phyloP scores from a whole-genome alignment of 2,888 invertebrate species.

The Halictus quadricinctus region DNA sequence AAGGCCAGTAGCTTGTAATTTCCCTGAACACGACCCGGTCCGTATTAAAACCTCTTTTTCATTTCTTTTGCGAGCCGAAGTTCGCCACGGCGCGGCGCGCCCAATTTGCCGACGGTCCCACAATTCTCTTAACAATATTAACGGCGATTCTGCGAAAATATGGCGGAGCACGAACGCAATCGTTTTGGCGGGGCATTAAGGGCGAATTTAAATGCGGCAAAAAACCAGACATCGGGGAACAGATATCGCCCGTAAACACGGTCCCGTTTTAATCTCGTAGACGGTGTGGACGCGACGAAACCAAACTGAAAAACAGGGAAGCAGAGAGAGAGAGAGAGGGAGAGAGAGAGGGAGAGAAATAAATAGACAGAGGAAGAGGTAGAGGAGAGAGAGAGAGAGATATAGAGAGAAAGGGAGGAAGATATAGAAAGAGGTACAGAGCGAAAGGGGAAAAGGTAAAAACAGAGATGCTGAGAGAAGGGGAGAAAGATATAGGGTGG shows the following conservation, averaged over 20 bases:
- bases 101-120: background rate
- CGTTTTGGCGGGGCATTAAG: background rate
- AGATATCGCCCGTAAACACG: constrained; percentile 28
- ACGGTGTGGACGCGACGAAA: constrained; percentile 5
- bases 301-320: background rate
- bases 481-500: too few relatives aligned
- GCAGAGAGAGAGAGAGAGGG: background rate
- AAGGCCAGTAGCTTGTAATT: background rate
- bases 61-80: background rate
- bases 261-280: constrained; percentile 45
- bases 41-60: background rate
- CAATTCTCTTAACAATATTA: constrained; percentile 18
- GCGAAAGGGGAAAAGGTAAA: background rate
- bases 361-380: background rate
- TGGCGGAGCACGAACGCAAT: constrained; percentile 2
- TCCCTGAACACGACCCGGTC: background rate
- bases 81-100: background rate
- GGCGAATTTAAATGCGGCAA: constrained; percentile 36
- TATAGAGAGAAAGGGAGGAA: too few relatives aligned
- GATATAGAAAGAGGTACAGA: too few relatives aligned
- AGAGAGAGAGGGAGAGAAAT: background rate
- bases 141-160: constrained; percentile 15
- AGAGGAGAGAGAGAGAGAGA: background rate
- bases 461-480: too few relatives aligned
- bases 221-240: constrained; percentile 23